Evolutionary conservation across 2,888 invertebrate genomes (phyloP).

Genomic region (Scaptomyza caliginosa): DNA sequence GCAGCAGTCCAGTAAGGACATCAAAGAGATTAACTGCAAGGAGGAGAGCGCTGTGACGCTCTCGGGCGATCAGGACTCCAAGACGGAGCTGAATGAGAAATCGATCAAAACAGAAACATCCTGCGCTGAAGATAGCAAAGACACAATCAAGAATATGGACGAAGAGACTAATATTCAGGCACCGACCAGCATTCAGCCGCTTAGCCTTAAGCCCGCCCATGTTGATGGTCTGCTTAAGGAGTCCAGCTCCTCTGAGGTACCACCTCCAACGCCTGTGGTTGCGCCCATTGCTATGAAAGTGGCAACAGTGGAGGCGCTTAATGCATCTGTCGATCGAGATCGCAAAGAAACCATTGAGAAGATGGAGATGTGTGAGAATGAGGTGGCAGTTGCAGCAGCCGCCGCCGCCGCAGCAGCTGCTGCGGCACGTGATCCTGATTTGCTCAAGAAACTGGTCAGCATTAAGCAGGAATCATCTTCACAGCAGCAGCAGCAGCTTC

Average conservation of each 20-base stretch:
- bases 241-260: slow-evolving; percentile 37
- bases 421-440: slow-evolving; percentile 82
- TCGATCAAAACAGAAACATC: slow-evolving; percentile 63
- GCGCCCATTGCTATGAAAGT: slow-evolving; percentile 77
- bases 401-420: slow-evolving; percentile 49
- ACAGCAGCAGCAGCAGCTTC: slow-evolving; percentile 46
- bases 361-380: slow-evolving; percentile 67
- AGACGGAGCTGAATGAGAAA: slow-evolving; percentile 83
- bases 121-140: slow-evolving; percentile 75
- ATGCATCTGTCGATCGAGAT: slow-evolving; percentile 79
- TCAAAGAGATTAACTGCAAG: slow-evolving; percentile 81
- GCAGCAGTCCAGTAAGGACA: slow-evolving; percentile 83
- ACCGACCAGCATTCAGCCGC: slow-evolving; percentile 66
- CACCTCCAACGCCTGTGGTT: slow-evolving; percentile 28
- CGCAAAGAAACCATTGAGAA: slow-evolving; percentile 78
- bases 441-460: slow-evolving; percentile 83
- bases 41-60: slow-evolving; percentile 68
- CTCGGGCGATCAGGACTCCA: slow-evolving; percentile 78
- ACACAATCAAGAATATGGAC: slow-evolving; percentile 81
- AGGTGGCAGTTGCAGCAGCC: slow-evolving; percentile 39
- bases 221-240: slow-evolving; percentile 62
- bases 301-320: slow-evolving; percentile 77
- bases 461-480: slow-evolving; percentile 83
- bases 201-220: slow-evolving; percentile 40
- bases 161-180: slow-evolving; percentile 83